These are phyloP conservation scores for Zophobas atratus DNA, from an alignment of 1,140 invertebrate genomes.

Conservation along the genomic window DNA sequence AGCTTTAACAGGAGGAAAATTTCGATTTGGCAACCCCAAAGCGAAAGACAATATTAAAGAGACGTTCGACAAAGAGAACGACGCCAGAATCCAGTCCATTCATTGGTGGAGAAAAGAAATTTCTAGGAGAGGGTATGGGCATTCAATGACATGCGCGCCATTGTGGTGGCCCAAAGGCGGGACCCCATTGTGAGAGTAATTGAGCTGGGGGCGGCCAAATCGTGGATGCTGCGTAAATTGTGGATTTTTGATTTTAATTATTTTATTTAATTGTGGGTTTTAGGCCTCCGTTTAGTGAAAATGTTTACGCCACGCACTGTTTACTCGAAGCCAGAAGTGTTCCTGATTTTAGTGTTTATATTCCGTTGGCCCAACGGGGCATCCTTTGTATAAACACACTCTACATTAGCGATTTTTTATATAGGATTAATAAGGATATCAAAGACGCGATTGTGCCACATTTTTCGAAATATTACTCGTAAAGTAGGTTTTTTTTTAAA, in stretches of 20 bases:
- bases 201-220: constrained; percentile 81
- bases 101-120: constrained; percentile 77
- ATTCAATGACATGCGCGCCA: constrained; percentile 78
- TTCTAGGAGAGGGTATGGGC: constrained; percentile 70
- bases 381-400: constrained; percentile 63
- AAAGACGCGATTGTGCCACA: constrained; percentile 54
- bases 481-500: too few relatives aligned
- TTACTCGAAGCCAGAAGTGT: constrained; percentile 60
- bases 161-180: constrained; percentile 78
- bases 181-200: constrained; percentile 79
- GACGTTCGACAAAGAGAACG: constrained; percentile 69
- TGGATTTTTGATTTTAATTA: neutral
- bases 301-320: constrained; percentile 64
- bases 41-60: constrained; percentile 63
- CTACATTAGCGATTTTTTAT: constrained; percentile 62
- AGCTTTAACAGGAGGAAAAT: constrained; percentile 77
- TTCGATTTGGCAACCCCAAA: constrained; percentile 82
- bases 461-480: too few relatives aligned
- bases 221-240: constrained; percentile 68
- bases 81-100: constrained; percentile 73
- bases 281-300: constrained; percentile 62
- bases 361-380: constrained; percentile 62
- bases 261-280: constrained; percentile 32
- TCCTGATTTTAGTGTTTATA: constrained; percentile 55
- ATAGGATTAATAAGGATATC: constrained; percentile 51